phyloP scores from a whole-genome alignment of 1,140 invertebrate species.

The Micrasema minimum region DNA sequence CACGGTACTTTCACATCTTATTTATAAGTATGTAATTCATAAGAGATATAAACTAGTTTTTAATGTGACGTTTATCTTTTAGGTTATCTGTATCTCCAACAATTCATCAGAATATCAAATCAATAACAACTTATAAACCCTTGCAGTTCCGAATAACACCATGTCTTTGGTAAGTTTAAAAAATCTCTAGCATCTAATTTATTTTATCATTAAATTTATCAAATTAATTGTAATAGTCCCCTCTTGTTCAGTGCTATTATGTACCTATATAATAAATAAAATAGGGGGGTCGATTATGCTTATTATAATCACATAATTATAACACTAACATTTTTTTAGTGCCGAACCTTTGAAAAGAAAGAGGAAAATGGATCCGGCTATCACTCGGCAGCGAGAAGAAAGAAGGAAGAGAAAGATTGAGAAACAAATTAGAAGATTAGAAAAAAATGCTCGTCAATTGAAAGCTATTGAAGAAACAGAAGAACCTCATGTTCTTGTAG shows the following conservation, averaged over 20 bases:
- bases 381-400: constrained; percentile 82
- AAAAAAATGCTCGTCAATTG: constrained; percentile 79
- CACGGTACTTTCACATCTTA: constrained; percentile 37
- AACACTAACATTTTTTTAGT: constrained; percentile 31
- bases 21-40: no score
- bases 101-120: constrained; percentile 38
- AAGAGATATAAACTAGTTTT: no score
- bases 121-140: constrained; percentile 42
- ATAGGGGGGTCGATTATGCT: no score
- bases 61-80: constrained; percentile 32
- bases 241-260: no score
- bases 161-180: constrained; percentile 45
- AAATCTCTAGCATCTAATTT: no score
- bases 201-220: no score
- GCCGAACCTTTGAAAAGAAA: constrained; percentile 91
- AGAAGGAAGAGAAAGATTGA: constrained; percentile 82
- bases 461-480: constrained; percentile 88
- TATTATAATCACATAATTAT: no score
- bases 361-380: constrained; percentile 82
- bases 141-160: constrained; percentile 45
- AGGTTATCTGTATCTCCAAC: constrained; percentile 38
- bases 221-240: no score
- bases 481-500: constrained; percentile 72
- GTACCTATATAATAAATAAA: no score
- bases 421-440: constrained; percentile 81